These are phyloP conservation scores for Caenorhabditis plicata DNA, from an alignment of 2,888 invertebrate species.

Conservation along the genomic window DNA sequence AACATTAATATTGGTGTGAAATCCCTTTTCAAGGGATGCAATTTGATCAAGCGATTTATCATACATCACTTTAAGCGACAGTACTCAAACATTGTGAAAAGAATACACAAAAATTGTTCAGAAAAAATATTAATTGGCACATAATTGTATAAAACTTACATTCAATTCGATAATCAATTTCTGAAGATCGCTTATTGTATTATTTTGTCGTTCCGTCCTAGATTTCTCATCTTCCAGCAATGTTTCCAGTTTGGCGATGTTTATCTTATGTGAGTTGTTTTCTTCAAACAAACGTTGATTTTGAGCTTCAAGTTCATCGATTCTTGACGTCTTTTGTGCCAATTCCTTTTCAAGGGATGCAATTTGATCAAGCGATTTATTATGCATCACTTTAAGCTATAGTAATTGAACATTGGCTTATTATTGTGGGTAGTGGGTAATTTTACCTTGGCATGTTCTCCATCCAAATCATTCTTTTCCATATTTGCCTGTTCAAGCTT, in stretches of 20 bases:
- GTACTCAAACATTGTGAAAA: too few relatives aligned
- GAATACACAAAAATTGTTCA: too few relatives aligned
- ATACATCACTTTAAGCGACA: conserved; percentile 33
- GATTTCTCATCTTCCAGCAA: conserved; percentile 36
- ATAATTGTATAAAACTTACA: conserved; percentile 26
- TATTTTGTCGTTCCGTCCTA: conserved; percentile 35
- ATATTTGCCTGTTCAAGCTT: conserved; percentile 48
- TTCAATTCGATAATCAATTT: conserved; percentile 51
- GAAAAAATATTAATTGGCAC: too few relatives aligned
- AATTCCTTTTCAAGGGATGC: conserved; percentile 35
- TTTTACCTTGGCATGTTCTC: conserved; percentile 36
- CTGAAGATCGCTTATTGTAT: conserved; percentile 53
- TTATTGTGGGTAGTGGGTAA: too few relatives aligned
- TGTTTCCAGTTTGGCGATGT: conserved; percentile 34
- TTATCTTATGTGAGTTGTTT: conserved; percentile 26
- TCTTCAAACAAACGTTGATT: conserved; percentile 36
- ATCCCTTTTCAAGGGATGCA: conserved; percentile 31
- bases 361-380: conserved; percentile 30
- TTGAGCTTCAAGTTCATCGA: conserved; percentile 43
- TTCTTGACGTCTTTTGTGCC: conserved; percentile 29
- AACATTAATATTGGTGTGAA: too few relatives aligned
- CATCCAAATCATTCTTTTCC: conserved; percentile 46
- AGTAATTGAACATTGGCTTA: too few relatives aligned
- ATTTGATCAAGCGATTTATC: conserved; percentile 32
- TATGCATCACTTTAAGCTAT: conserved; percentile 34